Percentiles rank a stretch among this genome's conserved stretches.
Conservation (phyloP, 2,797 vertebrate species). For the Anniella stebbinsi region DNA sequence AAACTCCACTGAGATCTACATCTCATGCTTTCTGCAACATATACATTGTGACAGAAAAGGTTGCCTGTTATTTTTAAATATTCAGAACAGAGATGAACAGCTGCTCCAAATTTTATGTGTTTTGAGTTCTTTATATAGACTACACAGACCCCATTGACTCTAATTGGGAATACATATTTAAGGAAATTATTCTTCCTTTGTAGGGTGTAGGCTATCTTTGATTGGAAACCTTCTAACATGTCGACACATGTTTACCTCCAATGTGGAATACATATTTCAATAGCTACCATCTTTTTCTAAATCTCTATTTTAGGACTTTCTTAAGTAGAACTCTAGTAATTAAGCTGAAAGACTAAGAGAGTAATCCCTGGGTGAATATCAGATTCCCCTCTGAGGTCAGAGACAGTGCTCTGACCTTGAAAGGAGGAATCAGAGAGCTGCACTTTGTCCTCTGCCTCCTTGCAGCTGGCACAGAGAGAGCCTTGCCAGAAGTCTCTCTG, state of each 20-base stretch:
- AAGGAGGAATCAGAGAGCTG: too few relatives aligned
- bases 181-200: neutral
- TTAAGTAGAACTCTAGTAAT: neutral
- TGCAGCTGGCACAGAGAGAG: too few relatives aligned
- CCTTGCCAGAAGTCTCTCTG: too few relatives aligned
- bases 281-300: neutral
- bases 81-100: neutral
- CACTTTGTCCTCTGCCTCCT: too few relatives aligned
- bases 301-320: neutral
- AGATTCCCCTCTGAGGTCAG: too few relatives aligned
- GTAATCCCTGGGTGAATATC: neutral
- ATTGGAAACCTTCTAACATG: neutral
- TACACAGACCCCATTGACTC: neutral
- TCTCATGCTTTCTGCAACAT: neutral
- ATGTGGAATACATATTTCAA: neutral
- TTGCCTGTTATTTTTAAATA: constrained; percentile 16
- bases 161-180: neutral
- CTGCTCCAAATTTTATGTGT: neutral
- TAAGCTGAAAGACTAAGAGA: neutral
- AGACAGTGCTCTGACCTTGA: too few relatives aligned
- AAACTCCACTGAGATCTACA: neutral
- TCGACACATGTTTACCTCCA: neutral
- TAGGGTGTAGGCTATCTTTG: neutral
- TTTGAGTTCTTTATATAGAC: neutral
- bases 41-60: neutral